Evolutionary conservation across 2,797 vertebrate genomes (phyloP).

Genomic region (Sibirionetta formosa): DNA sequence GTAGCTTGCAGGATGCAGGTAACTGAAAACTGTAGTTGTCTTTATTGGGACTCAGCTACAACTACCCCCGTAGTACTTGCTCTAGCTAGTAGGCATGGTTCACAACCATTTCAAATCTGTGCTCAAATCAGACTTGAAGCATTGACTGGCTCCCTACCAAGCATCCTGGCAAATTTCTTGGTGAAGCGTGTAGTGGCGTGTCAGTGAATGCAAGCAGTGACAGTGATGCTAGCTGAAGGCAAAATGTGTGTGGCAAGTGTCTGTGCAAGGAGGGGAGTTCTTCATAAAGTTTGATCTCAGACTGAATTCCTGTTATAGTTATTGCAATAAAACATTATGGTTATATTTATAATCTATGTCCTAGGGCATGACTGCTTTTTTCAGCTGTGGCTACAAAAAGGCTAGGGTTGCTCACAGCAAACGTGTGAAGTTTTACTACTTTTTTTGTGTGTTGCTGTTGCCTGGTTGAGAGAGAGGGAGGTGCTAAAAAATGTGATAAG

Average conservation of each 20-base stretch:
- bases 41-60: neutral
- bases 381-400: neutral
- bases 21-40: neutral
- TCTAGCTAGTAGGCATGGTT: neutral
- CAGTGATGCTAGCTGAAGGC: neutral
- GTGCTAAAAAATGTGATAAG: neutral
- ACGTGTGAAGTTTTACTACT: neutral
- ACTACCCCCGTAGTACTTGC: accelerated
- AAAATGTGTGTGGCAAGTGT: neutral
- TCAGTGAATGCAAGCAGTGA: neutral
- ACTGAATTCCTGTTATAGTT: neutral
- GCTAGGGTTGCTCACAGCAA: neutral
- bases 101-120: neutral
- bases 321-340: neutral
- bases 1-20: neutral
- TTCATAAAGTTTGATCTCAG: neutral
- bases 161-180: neutral
- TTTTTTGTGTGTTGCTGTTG: neutral
- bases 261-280: neutral
- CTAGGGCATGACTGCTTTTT: neutral
- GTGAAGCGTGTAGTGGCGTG: accelerated
- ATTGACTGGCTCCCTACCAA: neutral
- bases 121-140: neutral
- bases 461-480: neutral
- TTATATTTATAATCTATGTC: accelerated